Evolutionary conservation across 2,888 invertebrate genomes (phyloP).

Genomic region (Drosophila putrida): DNA sequence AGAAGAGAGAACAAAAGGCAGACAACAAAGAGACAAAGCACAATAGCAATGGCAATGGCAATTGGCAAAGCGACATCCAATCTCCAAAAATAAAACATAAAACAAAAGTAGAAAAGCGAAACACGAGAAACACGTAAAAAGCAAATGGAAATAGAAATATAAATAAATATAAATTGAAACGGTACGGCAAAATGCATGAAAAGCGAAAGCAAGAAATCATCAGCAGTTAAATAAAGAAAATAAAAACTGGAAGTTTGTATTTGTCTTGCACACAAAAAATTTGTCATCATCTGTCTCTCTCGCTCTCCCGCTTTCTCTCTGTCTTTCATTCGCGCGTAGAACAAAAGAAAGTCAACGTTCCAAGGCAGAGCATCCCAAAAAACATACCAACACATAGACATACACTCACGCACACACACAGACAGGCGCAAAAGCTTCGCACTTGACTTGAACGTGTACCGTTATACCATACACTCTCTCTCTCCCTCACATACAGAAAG

Average conservation of each 20-base stretch:
- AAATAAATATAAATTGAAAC: constrained; percentile 24
- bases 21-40: constrained; percentile 56
- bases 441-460: constrained; percentile 74
- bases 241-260: constrained; percentile 59
- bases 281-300: constrained; percentile 64
- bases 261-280: constrained; percentile 46
- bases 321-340: constrained; percentile 56
- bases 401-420: constrained; percentile 69
- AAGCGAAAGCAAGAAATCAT: constrained; percentile 52
- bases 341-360: constrained; percentile 59
- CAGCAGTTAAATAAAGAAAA: constrained; percentile 45
- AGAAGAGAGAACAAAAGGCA: constrained; percentile 33
- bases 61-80: constrained; percentile 53
- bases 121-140: constrained; percentile 13
- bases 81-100: constrained; percentile 55
- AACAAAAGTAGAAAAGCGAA: background rate
- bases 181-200: constrained; percentile 30
- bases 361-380: constrained; percentile 33
- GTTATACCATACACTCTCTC: background rate
- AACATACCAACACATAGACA: constrained; percentile 49
- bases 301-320: too few relatives aligned
- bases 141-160: constrained; percentile 6
- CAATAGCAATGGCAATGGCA: constrained; percentile 23
- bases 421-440: constrained; percentile 71
- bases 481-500: background rate